Conservation (phyloP, 2,888 invertebrate genomes). For the Yponomeuta sedellus region DNA sequence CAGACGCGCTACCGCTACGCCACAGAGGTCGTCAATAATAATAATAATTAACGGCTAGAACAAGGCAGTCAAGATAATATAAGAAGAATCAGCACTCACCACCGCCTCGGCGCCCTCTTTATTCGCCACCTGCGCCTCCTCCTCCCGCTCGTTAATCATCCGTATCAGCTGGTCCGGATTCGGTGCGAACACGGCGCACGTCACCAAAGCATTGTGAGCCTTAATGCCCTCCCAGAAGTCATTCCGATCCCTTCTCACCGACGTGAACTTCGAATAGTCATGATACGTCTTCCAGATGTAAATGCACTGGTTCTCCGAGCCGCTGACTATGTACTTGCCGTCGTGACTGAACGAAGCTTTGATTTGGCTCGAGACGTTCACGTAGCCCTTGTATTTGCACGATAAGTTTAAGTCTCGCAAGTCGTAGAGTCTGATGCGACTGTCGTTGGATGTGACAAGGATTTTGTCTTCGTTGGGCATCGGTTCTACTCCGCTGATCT, state of each 20-base stretch:
- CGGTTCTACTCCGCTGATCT: conserved; percentile 98
- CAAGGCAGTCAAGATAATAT: too few relatives aligned
- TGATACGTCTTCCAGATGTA: conserved; percentile 99
- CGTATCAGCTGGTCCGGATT: conserved; percentile 94
- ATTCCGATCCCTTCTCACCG: conserved; percentile 93
- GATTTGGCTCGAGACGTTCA: conserved; percentile 97
- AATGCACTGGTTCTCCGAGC: conserved; percentile 97
- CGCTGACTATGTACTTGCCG: conserved; percentile 97
- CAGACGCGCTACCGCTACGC: too few relatives aligned
- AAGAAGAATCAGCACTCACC: background rate
- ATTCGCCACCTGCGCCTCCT: conserved; percentile 39
- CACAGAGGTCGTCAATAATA: too few relatives aligned
- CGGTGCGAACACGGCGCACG: conserved; percentile 98
- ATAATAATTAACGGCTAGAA: too few relatives aligned
- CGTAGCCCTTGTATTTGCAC: conserved; percentile 95
- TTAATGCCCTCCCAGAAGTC: conserved; percentile 95
- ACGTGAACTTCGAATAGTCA: conserved; percentile 95
- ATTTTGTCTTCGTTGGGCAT: conserved; percentile 97
- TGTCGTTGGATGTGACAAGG: conserved; percentile 98
- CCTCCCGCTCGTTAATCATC: conserved; percentile 78
- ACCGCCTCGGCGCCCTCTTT: conserved; percentile 21
- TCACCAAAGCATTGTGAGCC: conserved; percentile 96
- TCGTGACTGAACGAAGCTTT: conserved; percentile 98
- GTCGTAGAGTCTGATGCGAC: conserved; percentile 96
- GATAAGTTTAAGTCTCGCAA: conserved; percentile 94